Percentiles rank a stretch among this genome's conserved stretches.
These are phyloP conservation scores for Psittacula derbiana DNA, from an alignment of 2,797 vertebrate genomes.

Conservation along the genomic window DNA sequence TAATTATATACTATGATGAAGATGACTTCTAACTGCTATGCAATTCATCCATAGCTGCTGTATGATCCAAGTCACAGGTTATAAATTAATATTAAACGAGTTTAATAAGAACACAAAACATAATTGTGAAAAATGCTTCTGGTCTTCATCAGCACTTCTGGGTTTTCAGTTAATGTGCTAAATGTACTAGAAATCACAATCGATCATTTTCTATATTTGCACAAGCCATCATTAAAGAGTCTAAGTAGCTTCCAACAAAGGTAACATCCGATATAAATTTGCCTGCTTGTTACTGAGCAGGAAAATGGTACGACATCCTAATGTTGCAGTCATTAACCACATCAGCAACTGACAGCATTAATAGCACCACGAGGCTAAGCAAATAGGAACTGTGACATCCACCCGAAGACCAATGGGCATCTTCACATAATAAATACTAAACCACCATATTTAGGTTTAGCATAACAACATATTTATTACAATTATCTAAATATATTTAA, in stretches of 20 bases:
- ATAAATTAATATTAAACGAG: conserved; percentile 40
- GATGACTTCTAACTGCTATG: conserved; percentile 36
- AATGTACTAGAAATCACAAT: conserved; percentile 17
- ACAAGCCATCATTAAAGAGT: not conserved
- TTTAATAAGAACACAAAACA: conserved; percentile 26
- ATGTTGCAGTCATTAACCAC: not conserved
- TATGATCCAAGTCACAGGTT: conserved; percentile 38
- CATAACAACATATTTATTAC: not conserved
- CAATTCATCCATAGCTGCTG: conserved; percentile 35
- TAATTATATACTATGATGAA: conserved; percentile 35
- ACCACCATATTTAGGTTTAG: not conserved
- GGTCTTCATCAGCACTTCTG: conserved; percentile 38
- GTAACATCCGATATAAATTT: not conserved
- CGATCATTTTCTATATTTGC: not conserved
- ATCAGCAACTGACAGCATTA: not conserved
- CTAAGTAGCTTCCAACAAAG: not conserved
- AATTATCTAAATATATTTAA: not conserved
- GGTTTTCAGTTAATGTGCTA: conserved; percentile 19
- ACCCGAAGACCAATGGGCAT: not conserved
- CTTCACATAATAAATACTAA: not conserved
- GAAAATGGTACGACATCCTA: not conserved
- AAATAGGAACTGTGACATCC: not conserved
- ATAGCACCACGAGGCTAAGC: not conserved
- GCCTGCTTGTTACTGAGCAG: not conserved
- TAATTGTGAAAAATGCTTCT: conserved; percentile 28